These are phyloP conservation scores for Tachypleus tridentatus DNA, from an alignment of 1,140 invertebrate species.

Conservation along the genomic window DNA sequence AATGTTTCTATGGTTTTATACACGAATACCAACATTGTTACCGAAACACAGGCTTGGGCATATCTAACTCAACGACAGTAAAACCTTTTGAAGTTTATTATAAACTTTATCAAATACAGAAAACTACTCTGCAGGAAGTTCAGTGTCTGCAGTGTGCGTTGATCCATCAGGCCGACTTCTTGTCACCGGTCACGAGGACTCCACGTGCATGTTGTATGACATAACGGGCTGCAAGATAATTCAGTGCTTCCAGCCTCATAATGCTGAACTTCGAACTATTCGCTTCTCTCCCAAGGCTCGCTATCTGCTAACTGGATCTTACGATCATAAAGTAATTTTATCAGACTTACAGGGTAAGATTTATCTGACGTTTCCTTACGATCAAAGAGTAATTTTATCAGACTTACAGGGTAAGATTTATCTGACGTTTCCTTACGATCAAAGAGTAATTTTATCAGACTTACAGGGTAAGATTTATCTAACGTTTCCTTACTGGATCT, in stretches of 20 bases:
- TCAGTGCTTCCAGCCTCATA: slow-evolving; percentile 89
- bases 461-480: too few species aligned
- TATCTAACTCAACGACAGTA: too few species aligned
- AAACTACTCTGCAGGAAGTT: slow-evolving; percentile 49
- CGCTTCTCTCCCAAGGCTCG: slow-evolving; percentile 95
- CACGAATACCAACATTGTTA: too few species aligned
- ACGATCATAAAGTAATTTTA: slow-evolving; percentile 89
- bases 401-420: too few species aligned
- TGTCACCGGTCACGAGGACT: slow-evolving; percentile 93
- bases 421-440: too few species aligned
- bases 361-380: too few species aligned
- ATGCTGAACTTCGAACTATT: slow-evolving; percentile 83
- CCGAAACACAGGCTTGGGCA: too few species aligned
- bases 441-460: too few species aligned
- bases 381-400: too few species aligned
- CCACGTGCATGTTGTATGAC: slow-evolving; percentile 85
- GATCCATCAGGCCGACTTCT: slow-evolving; percentile 88
- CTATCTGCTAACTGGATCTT: slow-evolving; percentile 90
- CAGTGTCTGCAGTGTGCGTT: slow-evolving; percentile 86
- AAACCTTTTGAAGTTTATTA: too few species aligned
- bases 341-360: slow-evolving; percentile 82
- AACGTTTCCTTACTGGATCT: too few species aligned
- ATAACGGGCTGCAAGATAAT: slow-evolving; percentile 81
- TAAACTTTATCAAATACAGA: background rate
- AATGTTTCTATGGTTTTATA: too few species aligned